phyloP scores from a whole-genome alignment of 2,113 vertebrate genomes.

The Erythrolamprus reginae region DNA sequence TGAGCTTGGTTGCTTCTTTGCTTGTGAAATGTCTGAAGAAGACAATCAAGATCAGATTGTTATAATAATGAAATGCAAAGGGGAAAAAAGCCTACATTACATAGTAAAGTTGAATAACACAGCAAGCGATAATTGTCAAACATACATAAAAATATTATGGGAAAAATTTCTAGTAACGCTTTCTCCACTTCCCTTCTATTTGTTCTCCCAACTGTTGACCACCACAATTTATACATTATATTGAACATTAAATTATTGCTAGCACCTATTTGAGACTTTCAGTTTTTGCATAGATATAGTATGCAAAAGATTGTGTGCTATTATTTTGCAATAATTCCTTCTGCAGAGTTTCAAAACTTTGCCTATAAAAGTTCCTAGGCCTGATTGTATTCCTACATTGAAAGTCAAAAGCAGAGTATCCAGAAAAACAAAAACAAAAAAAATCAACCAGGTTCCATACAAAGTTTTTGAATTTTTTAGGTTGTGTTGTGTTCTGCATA shows the following conservation, averaged over 20 bases:
- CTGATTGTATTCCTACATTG: not conserved
- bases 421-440: not conserved
- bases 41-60: not conserved
- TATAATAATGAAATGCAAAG: not conserved
- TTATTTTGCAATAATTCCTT: not conserved
- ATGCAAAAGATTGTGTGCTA: not conserved
- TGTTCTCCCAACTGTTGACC: not conserved
- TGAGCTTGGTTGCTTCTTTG: not conserved
- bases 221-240: not conserved
- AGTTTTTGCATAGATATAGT: not conserved
- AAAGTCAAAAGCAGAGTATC: not conserved
- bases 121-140: not conserved
- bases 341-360: not conserved
- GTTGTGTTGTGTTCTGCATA: not conserved
- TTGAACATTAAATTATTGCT: not conserved
- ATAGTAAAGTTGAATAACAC: not conserved
- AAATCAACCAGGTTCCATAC: not conserved
- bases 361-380: not conserved
- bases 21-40: too few species aligned
- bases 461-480: not conserved
- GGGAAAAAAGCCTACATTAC: not conserved
- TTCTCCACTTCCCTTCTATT: not conserved
- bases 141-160: not conserved
- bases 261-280: not conserved
- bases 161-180: not conserved